Base-by-base conservation (phyloP, 2,888 invertebrate species). In the Drosophila imparisetae region DNA sequence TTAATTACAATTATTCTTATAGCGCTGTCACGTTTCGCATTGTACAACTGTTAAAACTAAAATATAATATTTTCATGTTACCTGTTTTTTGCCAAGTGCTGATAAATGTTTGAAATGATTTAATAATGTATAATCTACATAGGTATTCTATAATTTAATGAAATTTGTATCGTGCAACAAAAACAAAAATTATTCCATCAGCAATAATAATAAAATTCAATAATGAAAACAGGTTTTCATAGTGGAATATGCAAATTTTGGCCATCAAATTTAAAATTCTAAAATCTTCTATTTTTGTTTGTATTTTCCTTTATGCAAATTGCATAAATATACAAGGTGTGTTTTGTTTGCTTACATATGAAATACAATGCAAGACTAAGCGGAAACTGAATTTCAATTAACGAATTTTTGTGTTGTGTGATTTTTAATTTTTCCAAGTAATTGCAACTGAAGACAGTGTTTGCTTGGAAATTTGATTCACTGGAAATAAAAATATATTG, bases 301-400 rank as follows among this genome's bases (percentile, higher is more conserved):
- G 50, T 40, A 30, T 58, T 54, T 66, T 50, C 36, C 21, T 11
- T 66, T 76, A 83, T 84, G 88, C 80, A 85, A 82, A 83, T 87
- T 36, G 55, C 21, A 52, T 27, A 54, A 50, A 58, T 45, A 54
- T 45, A 52, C 54, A 55, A 21, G 38, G 60, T 7, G 61, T 64
- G 27, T 55, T 69, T 62, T 69, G 15, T 13, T 54, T 60, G 55
- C 40, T 48, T 62, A 55, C 32, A 45, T 66, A 62, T 53, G 48
- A 60, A 49, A 73, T 29, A 55, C 45, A 40, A 55, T 34, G 57
- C 42, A 32, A 66, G 67, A 70, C 68, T 62, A 52, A 82, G 78
- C 75, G 86, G 77, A 83, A 84, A 81, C 78, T 48, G n/a, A 65
- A 72, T 66, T 54, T 59, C 54, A 53, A 38, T 42, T 49, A 50